These are phyloP conservation scores for Steatornis caripensis DNA, from an alignment of 2,113 vertebrate species.

Conservation along the genomic window DNA sequence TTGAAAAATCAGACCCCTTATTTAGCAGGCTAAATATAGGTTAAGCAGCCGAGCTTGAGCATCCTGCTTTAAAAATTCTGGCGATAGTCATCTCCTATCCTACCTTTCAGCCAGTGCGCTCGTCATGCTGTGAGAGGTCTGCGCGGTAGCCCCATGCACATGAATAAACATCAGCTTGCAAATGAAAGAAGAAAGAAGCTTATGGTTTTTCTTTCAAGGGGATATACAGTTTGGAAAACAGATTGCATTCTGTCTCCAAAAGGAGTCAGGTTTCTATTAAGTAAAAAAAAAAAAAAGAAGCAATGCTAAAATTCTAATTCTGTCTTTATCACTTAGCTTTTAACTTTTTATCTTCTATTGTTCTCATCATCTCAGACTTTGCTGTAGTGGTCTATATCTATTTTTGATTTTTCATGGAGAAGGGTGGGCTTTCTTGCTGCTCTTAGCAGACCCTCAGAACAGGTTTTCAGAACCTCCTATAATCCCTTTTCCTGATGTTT, in stretches of 20 bases:
- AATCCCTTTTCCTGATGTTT: conserved; percentile 32
- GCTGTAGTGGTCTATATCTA: neutral
- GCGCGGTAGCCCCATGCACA: conserved; percentile 7
- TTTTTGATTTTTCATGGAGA: neutral
- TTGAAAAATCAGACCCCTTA: neutral
- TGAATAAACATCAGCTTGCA: conserved; percentile 46
- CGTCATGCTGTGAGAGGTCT: conserved; percentile 50
- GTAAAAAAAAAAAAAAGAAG: neutral
- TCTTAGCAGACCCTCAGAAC: neutral
- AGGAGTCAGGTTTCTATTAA: neutral
- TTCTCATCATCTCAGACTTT: neutral
- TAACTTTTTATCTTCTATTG: neutral
- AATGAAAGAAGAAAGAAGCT: neutral
- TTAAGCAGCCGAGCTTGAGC: conserved; percentile 50
- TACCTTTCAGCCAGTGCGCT: conserved; percentile 36
- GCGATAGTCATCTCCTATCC: conserved; percentile 33
- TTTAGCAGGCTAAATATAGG: conserved; percentile 62
- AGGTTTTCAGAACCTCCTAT: conserved; percentile 16
- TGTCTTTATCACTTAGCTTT: neutral
- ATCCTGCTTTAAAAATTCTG: conserved; percentile 52
- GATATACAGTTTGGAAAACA: conserved; percentile 26
- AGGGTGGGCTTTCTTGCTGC: neutral
- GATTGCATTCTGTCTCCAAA: neutral
- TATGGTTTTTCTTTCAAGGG: conserved; percentile 6
- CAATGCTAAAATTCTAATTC: neutral